Evolutionary conservation across 2,888 invertebrate genomes (phyloP).

Genomic region (Neoitamus cyanurus): DNA sequence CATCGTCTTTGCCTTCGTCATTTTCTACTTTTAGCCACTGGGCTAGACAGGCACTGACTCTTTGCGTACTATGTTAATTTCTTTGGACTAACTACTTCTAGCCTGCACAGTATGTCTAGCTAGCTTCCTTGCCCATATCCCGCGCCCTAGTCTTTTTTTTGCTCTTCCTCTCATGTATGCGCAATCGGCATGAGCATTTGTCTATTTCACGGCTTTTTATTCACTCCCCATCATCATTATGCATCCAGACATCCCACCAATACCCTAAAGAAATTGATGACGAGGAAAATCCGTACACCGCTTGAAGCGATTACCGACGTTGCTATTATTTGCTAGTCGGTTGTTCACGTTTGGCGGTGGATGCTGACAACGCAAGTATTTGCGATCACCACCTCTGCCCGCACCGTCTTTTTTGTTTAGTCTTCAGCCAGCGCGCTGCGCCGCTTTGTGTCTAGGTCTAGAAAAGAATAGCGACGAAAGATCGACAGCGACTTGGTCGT

Average conservation of each 20-base stretch:
- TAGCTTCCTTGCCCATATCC: neutral
- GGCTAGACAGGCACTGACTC: constrained; percentile 35
- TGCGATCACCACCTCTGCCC: neutral
- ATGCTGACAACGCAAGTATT: constrained; percentile 29
- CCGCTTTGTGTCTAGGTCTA: neutral
- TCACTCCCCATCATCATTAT: neutral
- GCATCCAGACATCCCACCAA: neutral
- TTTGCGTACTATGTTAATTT: constrained; percentile 24
- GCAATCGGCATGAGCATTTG: neutral
- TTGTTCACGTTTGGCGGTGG: neutral
- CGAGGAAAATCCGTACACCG: neutral
- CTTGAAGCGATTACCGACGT: neutral
- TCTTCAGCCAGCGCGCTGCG: neutral
- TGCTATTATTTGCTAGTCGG: neutral
- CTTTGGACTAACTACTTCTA: neutral
- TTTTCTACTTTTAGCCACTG: constrained; percentile 18
- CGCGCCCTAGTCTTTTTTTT: neutral
- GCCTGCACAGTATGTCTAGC: neutral
- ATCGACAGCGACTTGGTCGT: neutral
- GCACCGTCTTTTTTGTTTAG: neutral
- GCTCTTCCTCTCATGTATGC: neutral
- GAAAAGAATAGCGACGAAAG: neutral
- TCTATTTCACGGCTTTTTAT: neutral
- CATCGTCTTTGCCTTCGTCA: constrained; percentile 37
- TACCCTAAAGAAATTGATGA: neutral